Evolutionary conservation across 2,113 vertebrate species (phyloP).

Genomic region (Leucopternis melanops): DNA sequence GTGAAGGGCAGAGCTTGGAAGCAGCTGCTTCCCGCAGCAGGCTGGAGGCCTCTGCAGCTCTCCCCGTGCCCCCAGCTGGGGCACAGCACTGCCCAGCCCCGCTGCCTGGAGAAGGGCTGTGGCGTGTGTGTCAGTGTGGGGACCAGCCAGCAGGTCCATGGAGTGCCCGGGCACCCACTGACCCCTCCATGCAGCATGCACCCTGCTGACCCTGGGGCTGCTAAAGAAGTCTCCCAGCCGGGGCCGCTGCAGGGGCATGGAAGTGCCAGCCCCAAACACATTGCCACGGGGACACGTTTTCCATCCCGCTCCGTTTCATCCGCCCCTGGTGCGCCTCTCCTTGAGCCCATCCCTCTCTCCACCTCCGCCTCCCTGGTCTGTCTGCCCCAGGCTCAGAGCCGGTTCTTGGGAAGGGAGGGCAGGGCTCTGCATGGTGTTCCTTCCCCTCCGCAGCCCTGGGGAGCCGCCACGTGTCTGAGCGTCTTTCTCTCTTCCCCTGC

Average conservation of each 20-base stretch:
- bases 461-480: fast-evolving
- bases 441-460: fast-evolving
- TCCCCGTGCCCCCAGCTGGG: fast-evolving
- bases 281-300: background rate
- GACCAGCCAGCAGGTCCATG: background rate
- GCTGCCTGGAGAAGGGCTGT: background rate
- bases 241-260: background rate
- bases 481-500: background rate
- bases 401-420: background rate
- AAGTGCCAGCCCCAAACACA: background rate
- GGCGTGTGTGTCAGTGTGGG: background rate
- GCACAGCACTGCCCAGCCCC: background rate
- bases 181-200: background rate
- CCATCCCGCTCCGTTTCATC: background rate
- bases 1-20: background rate
- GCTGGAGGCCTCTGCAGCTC: background rate
- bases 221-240: background rate
- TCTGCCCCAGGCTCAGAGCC: background rate
- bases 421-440: fast-evolving
- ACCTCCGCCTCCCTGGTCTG: background rate
- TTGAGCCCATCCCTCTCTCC: background rate
- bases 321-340: background rate
- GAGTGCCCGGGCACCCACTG: background rate
- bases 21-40: background rate
- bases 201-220: background rate